Base-by-base conservation (phyloP, 2,888 invertebrate genomes). In the Pristionchus fissidentatus region DNA sequence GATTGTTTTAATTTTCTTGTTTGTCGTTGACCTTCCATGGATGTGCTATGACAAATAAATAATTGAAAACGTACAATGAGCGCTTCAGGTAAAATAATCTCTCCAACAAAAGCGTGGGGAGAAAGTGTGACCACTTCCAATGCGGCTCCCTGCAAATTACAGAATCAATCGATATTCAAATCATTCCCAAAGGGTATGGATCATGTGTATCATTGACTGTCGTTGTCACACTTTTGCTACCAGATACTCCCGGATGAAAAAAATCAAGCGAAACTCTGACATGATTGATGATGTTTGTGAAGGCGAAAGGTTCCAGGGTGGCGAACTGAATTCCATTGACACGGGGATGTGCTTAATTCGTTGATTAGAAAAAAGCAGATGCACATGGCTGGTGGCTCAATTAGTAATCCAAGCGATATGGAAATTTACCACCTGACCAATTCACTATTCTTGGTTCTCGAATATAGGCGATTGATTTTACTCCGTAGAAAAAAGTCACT, bases 51-150 rank as follows among this genome's bases (percentile, higher is more conserved):
- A 15, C 32, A 60, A 4, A 4, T 26, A 10, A 70, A 32, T 26
- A 41, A 32, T 77, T 26, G 19, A 15, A 29, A 26, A 32, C 60
- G 55, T 75, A 88, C 87, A 78, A 84, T 86, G 13, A 89, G 82
- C 41, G 88, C 89, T 85, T 89, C 89, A 0, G 90, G 90, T 4
- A 85, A 79, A 32, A 90, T 52, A 19, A 90, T 87, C 77, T 90
- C 90, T 1, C 85, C 86, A 4, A 88, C 83, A 60, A 90, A 89
- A 0, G 90, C 90, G 49, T 88, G 87, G 22, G 91, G 91, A 0
- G 90, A 90, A 10, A 91, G 77, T 19, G 90, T 89, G 62, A 89
- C 85, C 22, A 87, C 88, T 85, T 89, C 89, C 77, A 90, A 84
- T 0, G 88, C 85, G 0, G 85, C 86, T 19, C 88, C 84, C 55